Base-by-base conservation (phyloP, 2,113 vertebrate genomes). In the Talpa occidentalis region DNA sequence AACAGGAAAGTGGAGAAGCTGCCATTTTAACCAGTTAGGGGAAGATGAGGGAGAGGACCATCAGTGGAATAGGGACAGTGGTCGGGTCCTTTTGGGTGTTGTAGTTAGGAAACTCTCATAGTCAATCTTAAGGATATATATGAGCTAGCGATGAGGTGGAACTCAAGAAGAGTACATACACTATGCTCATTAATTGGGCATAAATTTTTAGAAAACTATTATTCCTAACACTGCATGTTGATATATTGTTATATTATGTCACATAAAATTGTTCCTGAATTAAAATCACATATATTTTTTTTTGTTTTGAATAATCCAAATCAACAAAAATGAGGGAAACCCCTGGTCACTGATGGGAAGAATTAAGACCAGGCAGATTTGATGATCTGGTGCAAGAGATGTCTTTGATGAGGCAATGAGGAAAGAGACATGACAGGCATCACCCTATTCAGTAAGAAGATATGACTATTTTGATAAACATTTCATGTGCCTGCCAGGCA, bases 401-500 rank as follows among this genome's bases (percentile, higher is more conserved):
- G 6, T 16, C 47, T 88, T 32, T 60, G 73, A 70, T 44, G 19
- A 47, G 17, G 14, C 44, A 3, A 54, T n/a, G 4, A 95, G 8
- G 16, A 90, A 92, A 94, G 60, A 94, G 67, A 95, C 81, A 91
- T 40, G 14, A 16, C 40, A 91, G 37, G 37, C 84, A 91, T 96
- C 95, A 92, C 89, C 69, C 90, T 95, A 84, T 97, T 95, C 93
- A 97, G 79, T 96, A 97, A 73, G 81, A 74, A 97, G 94, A 96
- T 52, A 91, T 72, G 82, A 73, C 88, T 97, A 94, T 98, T 98
- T 97, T 97, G 96, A 98, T 98, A 97, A 97, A 96, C 82, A 84
- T 95, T 96, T 98, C 93, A 91, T 97, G 72, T 94, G 95, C 90
- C 96, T 97, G 82, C 78, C 94, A 98, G 94, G 59, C 97, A 98